Percentiles rank a stretch among this genome's conserved stretches.
Conservation (phyloP, 2,888 invertebrate genomes). For the Ditula angustiorana region DNA sequence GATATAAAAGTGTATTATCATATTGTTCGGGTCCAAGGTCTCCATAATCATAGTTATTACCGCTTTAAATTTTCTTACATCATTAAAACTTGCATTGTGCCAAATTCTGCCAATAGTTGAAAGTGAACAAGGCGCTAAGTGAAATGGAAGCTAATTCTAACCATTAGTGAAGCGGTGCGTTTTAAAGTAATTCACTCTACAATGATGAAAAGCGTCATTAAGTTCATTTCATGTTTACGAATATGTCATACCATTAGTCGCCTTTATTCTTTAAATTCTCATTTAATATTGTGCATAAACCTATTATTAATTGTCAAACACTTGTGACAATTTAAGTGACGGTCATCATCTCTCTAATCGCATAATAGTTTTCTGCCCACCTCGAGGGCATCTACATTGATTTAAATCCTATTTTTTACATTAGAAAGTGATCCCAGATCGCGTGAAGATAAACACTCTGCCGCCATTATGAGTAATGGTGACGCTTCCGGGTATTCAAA, state of each 20-base stretch:
- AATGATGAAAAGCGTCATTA: neutral
- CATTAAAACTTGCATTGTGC: conserved; percentile 6
- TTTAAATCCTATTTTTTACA: conserved; percentile 52
- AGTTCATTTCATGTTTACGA: neutral
- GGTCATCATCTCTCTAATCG: conserved; percentile 13
- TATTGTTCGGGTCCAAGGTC: conserved; percentile 12
- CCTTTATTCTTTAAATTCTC: neutral
- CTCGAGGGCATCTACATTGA: conserved; percentile 47
- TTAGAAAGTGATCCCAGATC: conserved; percentile 57
- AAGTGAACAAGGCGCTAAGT: conserved; percentile 12
- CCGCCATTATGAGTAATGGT: conserved; percentile 47
- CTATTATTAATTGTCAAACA: neutral
- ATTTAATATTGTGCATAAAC: neutral
- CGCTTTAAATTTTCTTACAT: neutral
- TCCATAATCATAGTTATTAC: conserved; percentile 15
- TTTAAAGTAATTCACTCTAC: neutral
- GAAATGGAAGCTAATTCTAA: conserved; percentile 5
- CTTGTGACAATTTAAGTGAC: conserved; percentile 5
- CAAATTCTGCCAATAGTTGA: conserved; percentile 4
- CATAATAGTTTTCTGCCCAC: conserved; percentile 13
- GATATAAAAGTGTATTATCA: conserved; percentile 2
- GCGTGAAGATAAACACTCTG: conserved; percentile 57
- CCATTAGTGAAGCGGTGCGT: neutral
- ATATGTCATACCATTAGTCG: neutral
- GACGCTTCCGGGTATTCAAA: conserved; percentile 61